These are phyloP conservation scores for Aurelia sp. DNA, from an alignment of 30 jellyfish, hydroid and myxozoan genomes.

Conservation along the genomic window DNA sequence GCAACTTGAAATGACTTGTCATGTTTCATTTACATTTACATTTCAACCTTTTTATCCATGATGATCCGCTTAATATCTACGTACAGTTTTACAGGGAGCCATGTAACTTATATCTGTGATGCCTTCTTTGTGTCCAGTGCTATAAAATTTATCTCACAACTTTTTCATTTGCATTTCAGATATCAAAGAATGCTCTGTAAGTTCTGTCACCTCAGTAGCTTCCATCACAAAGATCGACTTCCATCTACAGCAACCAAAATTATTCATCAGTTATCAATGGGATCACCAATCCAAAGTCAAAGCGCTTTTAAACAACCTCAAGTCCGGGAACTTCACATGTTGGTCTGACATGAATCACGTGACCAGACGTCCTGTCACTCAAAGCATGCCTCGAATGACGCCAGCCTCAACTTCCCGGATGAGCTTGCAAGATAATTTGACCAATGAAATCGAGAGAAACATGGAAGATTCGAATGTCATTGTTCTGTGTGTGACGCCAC, in stretches of 20 bases:
- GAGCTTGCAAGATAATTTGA: constrained; percentile 34
- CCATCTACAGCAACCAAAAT: neutral
- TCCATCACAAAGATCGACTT: neutral
- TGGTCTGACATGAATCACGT: constrained; percentile 73
- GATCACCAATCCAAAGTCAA: constrained; percentile 60
- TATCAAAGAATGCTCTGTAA: neutral
- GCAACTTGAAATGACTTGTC: too few relatives aligned
- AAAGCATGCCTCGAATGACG: constrained; percentile 63
- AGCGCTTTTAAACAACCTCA: neutral
- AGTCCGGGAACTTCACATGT: constrained; percentile 27
- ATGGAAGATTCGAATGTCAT: constrained; percentile 36
- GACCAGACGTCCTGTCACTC: constrained; percentile 58
- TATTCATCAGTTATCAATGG: constrained; percentile 71
- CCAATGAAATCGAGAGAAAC: constrained; percentile 55
- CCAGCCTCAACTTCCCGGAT: constrained; percentile 49
- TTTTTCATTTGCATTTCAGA: neutral
- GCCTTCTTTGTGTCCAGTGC: too few relatives aligned
- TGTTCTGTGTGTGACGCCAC: constrained; percentile 42
- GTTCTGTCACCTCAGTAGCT: neutral
- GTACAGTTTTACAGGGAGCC: too few relatives aligned
- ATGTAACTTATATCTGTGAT: too few relatives aligned
- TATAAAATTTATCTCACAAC: too few relatives aligned
- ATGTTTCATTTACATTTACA: too few relatives aligned
- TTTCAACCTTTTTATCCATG: too few relatives aligned
- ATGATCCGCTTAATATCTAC: too few relatives aligned